These are phyloP conservation scores for Cynopterus sphinx DNA, from an alignment of 2,797 vertebrate species.

Conservation along the genomic window DNA sequence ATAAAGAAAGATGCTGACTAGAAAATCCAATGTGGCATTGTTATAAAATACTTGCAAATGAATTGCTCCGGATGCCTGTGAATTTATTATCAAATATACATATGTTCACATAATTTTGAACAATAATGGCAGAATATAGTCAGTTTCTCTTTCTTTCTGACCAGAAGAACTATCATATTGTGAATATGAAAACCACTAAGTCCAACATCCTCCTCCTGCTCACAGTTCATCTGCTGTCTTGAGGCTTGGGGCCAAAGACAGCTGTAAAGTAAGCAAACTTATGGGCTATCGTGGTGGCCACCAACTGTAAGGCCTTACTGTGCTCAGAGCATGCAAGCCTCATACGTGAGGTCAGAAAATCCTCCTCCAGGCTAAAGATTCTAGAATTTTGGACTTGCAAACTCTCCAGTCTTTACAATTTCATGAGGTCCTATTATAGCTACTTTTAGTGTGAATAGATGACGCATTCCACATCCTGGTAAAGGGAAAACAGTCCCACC, in stretches of 20 bases:
- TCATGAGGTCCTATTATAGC: neutral
- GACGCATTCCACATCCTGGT: neutral
- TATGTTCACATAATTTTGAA: neutral
- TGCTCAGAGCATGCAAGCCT: neutral
- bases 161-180: neutral
- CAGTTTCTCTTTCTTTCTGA: constrained; percentile 8
- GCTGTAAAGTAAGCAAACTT: neutral
- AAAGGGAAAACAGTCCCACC: neutral
- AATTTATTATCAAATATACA: neutral
- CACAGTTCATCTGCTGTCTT: neutral
- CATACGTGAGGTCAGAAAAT: neutral
- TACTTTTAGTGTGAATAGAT: neutral
- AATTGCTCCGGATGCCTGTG: neutral
- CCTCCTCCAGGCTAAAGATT: neutral
- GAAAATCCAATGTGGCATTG: neutral
- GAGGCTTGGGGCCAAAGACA: constrained; percentile 22
- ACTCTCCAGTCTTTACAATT: neutral
- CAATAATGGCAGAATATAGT: neutral
- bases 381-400: neutral
- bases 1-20: constrained; percentile 37
- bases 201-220: neutral
- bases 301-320: neutral
- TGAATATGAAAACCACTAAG: neutral
- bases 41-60: constrained; percentile 38
- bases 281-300: neutral